Conservation (phyloP, 2,113 vertebrate species). For the Nothocercus julius region DNA sequence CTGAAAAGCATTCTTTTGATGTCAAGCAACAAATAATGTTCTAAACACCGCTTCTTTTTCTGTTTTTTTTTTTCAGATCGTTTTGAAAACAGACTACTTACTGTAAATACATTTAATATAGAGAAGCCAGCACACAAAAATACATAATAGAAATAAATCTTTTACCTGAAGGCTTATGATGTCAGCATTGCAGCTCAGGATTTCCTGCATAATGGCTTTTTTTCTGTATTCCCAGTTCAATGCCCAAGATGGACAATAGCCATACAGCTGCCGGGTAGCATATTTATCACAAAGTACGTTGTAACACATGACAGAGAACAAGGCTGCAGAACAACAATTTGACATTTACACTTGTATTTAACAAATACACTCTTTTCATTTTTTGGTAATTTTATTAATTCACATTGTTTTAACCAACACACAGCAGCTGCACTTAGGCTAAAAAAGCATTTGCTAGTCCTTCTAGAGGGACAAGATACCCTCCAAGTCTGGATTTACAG, state of each 20-base stretch:
- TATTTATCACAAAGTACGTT: slow-evolving; percentile 98
- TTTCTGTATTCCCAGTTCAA: slow-evolving; percentile 98
- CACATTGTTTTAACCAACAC: not conserved
- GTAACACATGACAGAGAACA: slow-evolving; percentile 99
- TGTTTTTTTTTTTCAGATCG: slow-evolving; percentile 12
- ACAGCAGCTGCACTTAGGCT: not conserved
- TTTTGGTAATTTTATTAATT: not conserved
- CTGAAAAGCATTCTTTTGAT: slow-evolving; percentile 52
- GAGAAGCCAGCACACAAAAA: not conserved
- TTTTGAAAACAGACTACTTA: slow-evolving; percentile 8
- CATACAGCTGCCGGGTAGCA: slow-evolving; percentile 95
- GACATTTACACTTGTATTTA: slow-evolving; percentile 47
- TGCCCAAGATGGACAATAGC: slow-evolving; percentile 97
- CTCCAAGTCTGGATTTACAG: not conserved
- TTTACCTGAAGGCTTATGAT: slow-evolving; percentile 97
- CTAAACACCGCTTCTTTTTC: not conserved
- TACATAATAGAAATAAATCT: not conserved
- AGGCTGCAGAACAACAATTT: slow-evolving; percentile 79
- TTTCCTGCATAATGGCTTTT: slow-evolving; percentile 99
- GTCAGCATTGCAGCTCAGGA: slow-evolving; percentile 92
- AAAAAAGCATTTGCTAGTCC: not conserved
- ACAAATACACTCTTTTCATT: not conserved
- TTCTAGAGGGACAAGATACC: not conserved
- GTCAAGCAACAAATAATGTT: slow-evolving; percentile 37
- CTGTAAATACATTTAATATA: not conserved